Evolutionary conservation across 2,888 invertebrate genomes (phyloP).

Genomic region (Marronus borbonicus): DNA sequence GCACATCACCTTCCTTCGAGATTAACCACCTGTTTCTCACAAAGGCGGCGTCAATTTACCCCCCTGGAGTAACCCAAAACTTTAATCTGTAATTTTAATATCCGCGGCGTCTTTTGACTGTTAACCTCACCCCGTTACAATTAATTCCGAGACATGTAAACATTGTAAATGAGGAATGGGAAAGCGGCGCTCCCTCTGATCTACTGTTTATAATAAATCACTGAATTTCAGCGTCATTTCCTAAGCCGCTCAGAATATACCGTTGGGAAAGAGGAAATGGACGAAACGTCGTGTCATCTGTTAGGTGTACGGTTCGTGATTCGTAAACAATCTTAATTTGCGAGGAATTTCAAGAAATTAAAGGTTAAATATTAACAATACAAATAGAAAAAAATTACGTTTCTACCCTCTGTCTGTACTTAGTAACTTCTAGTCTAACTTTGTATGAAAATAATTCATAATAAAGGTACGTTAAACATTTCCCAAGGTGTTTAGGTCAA

Average conservation of each 20-base stretch:
- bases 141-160: slow-evolving; percentile 43
- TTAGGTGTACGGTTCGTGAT: neutral
- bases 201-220: slow-evolving; percentile 50
- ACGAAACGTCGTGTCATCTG: neutral
- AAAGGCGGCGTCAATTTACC: slow-evolving; percentile 21
- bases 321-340: neutral
- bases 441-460: too few relatives aligned
- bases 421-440: too few relatives aligned
- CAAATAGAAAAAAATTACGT: too few relatives aligned
- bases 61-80: slow-evolving; percentile 29
- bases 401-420: too few relatives aligned
- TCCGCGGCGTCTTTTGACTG: slow-evolving; percentile 48
- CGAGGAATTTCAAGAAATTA: too few relatives aligned
- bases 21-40: neutral
- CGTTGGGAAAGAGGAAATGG: slow-evolving; percentile 20
- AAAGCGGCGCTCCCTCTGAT: slow-evolving; percentile 42
- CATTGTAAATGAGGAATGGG: slow-evolving; percentile 35
- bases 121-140: slow-evolving; percentile 42
- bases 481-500: too few relatives aligned
- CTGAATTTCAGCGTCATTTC: slow-evolving; percentile 10
- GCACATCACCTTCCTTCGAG: neutral
- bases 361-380: too few relatives aligned
- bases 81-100: slow-evolving; percentile 41
- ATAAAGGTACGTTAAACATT: too few relatives aligned
- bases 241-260: neutral